Conservation (phyloP, 2,888 invertebrate species). For the Melieria omissa region DNA sequence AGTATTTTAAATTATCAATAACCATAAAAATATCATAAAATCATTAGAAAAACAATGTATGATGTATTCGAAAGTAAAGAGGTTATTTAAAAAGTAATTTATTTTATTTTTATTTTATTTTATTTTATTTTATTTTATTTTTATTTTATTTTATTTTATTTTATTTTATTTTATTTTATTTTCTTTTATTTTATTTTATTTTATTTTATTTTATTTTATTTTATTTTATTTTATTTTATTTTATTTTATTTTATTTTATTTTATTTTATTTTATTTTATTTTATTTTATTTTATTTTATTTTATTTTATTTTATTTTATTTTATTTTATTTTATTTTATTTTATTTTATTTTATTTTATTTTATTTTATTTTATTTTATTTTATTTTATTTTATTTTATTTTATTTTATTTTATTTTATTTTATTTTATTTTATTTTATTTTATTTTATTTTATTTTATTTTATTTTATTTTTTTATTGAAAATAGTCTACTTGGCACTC, state of each 20-base stretch:
- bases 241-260: constrained; percentile 3
- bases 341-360: neutral
- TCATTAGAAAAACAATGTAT: too few relatives aligned
- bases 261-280: neutral
- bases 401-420: neutral
- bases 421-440: neutral
- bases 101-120: neutral
- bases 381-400: neutral
- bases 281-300: neutral
- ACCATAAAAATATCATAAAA: too few relatives aligned
- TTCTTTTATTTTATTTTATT: constrained; percentile 8
- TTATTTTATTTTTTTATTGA: neutral
- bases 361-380: neutral
- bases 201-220: constrained; percentile 7
- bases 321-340: neutral
- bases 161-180: constrained; percentile 7
- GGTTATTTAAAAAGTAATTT: neutral
- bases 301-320: neutral
- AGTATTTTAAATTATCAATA: too few relatives aligned
- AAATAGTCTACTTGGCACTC: too few relatives aligned
- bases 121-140: constrained; percentile 1
- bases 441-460: constrained; percentile 9
- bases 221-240: neutral
- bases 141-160: constrained; percentile 4
- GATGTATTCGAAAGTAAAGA: neutral